A percentile compares a stretch with the other conserved stretches of the same genome.
phyloP scores from a whole-genome alignment of 2,888 invertebrate species.

The Syrista parreyssii region DNA sequence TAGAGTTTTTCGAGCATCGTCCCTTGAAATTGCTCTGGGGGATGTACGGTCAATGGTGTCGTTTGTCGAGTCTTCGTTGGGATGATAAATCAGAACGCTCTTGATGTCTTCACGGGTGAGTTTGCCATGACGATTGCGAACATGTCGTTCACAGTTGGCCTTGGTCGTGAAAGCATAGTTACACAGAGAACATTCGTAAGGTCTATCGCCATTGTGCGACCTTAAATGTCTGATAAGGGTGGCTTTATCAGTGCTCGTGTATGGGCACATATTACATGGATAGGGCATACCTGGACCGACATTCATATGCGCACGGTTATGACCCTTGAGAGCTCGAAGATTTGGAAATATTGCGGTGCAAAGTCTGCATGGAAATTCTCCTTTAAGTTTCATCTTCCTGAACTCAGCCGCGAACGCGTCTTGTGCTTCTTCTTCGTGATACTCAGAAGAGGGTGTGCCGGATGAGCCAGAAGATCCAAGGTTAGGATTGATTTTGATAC shows the following conservation, averaged over 20 bases:
- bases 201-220: slow-evolving; percentile 94
- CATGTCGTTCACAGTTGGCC: slow-evolving; percentile 95
- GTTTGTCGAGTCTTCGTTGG: slow-evolving; percentile 85
- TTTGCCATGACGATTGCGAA: slow-evolving; percentile 91
- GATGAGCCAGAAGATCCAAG: slow-evolving; percentile 56
- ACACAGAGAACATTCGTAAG: slow-evolving; percentile 94
- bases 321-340: slow-evolving; percentile 88
- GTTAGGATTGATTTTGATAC: slow-evolving; percentile 41
- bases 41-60: slow-evolving; percentile 64
- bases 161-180: slow-evolving; percentile 97
- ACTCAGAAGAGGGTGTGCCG: slow-evolving; percentile 58
- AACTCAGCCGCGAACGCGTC: slow-evolving; percentile 87
- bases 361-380: slow-evolving; percentile 91
- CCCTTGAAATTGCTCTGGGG: slow-evolving; percentile 38
- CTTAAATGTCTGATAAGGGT: slow-evolving; percentile 92
- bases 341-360: slow-evolving; percentile 91
- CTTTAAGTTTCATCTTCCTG: slow-evolving; percentile 88
- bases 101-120: slow-evolving; percentile 89
- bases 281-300: slow-evolving; percentile 82
- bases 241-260: slow-evolving; percentile 89
- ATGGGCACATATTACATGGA: slow-evolving; percentile 93
- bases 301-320: slow-evolving; percentile 86
- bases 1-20: slow-evolving; percentile 54
- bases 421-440: slow-evolving; percentile 77
- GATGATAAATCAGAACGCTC: slow-evolving; percentile 87